Evolutionary conservation across 2,888 invertebrate genomes (phyloP), one percentile per base, ranked within the genome.

Genomic region (Heliconius cydno): DNA sequence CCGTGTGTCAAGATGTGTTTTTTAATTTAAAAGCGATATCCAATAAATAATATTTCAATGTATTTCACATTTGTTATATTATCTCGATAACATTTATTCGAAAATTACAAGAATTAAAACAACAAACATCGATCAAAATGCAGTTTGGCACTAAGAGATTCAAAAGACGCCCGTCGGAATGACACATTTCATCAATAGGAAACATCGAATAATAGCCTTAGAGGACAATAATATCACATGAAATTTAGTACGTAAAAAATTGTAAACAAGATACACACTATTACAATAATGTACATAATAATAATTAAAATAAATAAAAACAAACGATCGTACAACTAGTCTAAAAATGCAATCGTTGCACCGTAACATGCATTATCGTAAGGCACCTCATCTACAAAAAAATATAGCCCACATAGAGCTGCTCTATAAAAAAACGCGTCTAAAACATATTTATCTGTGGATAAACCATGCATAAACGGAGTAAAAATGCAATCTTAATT

Each of bases 141-240:
- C 89, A 88, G 90, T 92, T 94, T 94, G 94, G 94, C 94, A 94
- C 94, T 87, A 89, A 91, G 93, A 94, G 92, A 94, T 94, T 93
- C 92, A 41, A 84, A 82, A 82, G 71, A 57, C 85, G 82, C 82
- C 83, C 83, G 83, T 85, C 90, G 93, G 93, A 92, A 92, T 92
- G 92, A 90, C 88, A 83, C 89, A 89, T 88, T 90, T 87, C 84
- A 86, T 85, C 86, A 88, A 86, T 86, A 91, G 90, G 84, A 84
- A 85, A 85, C 84, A 84, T 83, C 83, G 90, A 60, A 52, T 52
- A 87, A 91, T 90, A 92, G 90, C 91, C 92, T 92, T 91, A 92
- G 86, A 92, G 90, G 91, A 91, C 89, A 92, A 88, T 92, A 91
- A 93, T 94, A 94, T 94, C 94, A 94, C 94, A 94, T 91, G 89